A percentile compares a stretch with the other conserved stretches of the same genome.
These are phyloP conservation scores for Crotalus horridus DNA, from an alignment of 2,113 vertebrate species.

Conservation along the genomic window DNA sequence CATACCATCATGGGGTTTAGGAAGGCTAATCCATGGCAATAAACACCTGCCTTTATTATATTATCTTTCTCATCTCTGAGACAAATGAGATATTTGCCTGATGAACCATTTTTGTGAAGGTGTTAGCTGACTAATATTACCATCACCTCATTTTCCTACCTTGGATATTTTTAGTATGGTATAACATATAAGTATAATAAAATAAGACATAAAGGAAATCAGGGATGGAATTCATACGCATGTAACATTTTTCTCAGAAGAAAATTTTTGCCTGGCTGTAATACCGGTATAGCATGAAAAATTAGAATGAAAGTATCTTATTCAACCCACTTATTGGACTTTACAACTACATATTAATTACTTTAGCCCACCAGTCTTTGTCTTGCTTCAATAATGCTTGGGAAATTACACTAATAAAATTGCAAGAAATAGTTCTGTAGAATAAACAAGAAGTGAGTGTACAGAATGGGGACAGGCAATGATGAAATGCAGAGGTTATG, in stretches of 20 bases:
- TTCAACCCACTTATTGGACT: too few relatives aligned
- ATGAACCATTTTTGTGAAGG: not conserved
- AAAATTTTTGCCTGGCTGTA: not conserved
- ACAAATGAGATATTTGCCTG: not conserved
- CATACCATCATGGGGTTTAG: not conserved
- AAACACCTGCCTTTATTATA: not conserved
- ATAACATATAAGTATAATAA: not conserved
- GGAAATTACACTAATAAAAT: rapidly evolving
- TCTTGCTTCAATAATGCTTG: not conserved
- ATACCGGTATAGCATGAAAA: not conserved
- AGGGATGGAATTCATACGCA: not conserved
- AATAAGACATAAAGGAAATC: not conserved
- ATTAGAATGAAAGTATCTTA: not conserved
- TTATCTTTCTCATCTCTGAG: not conserved
- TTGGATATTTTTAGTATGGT: not conserved
- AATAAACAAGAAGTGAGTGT: not conserved
- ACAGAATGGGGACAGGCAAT: constrained; percentile 15
- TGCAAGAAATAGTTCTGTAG: not conserved
- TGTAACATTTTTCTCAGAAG: not conserved
- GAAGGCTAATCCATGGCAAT: not conserved
- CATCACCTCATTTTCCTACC: not conserved
- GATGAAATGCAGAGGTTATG: not conserved
- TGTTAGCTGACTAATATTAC: not conserved
- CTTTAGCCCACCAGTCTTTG: not conserved
- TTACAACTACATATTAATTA: not conserved